A percentile compares a stretch with the other conserved stretches of the same genome.
These are phyloP conservation scores for Aplysia californica DNA, from an alignment of 1,140 invertebrate species.

Conservation along the genomic window DNA sequence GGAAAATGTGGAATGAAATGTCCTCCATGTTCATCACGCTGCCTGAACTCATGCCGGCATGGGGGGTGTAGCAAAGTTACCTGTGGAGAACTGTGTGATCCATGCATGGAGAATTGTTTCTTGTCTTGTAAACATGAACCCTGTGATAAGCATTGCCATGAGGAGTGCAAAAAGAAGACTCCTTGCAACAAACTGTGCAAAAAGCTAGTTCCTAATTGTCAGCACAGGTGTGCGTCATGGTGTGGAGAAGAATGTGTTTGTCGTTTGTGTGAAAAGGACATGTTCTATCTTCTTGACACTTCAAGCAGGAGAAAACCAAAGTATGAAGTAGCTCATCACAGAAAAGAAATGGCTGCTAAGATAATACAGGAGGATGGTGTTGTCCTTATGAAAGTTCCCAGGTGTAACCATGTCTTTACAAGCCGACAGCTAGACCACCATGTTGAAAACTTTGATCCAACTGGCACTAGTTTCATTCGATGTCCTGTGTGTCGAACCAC, in stretches of 20 bases:
- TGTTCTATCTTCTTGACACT: conserved; percentile 12
- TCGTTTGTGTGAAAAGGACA: conserved; percentile 7
- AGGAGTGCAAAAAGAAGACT: background rate
- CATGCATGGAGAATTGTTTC: conserved; percentile 24
- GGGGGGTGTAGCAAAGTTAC: background rate
- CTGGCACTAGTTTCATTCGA: conserved; percentile 2
- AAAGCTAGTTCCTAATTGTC: background rate
- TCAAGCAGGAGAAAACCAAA: background rate
- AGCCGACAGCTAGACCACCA: conserved; percentile 14
- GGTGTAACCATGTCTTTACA: conserved; percentile 17
- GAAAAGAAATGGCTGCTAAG: conserved; percentile 20
- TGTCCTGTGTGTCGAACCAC: conserved; percentile 10
- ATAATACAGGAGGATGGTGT: background rate
- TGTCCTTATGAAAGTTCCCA: conserved; percentile 24
- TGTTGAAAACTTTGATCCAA: conserved; percentile 8
- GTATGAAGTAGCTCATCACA: conserved; percentile 4
- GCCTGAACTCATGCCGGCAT: conserved; percentile 10
- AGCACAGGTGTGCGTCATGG: conserved; percentile 16
- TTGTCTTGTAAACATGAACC: conserved; percentile 6
- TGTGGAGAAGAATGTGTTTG: conserved; percentile 29
- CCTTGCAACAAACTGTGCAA: background rate
- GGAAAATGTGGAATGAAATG: conserved; percentile 9
- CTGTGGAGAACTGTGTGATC: conserved; percentile 22
- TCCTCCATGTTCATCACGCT: background rate
- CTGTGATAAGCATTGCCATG: background rate